phyloP scores from a whole-genome alignment of 2,113 vertebrate species.

The Promerops cafer region DNA sequence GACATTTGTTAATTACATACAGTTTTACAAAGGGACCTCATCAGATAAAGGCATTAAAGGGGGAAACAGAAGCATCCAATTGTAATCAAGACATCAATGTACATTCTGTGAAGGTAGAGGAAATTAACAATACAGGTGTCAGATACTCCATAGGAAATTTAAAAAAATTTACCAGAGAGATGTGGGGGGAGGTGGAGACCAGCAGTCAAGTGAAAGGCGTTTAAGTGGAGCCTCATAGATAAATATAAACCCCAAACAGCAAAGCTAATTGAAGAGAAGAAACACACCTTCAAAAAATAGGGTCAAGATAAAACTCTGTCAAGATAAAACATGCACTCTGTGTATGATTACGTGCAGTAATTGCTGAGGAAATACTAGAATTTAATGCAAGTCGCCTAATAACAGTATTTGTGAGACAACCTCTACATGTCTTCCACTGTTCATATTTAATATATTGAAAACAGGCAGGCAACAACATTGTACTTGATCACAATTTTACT shows the following conservation, averaged over 20 bases:
- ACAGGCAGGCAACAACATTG: background rate
- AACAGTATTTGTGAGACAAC: background rate
- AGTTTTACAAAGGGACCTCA: background rate
- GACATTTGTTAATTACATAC: constrained; percentile 37
- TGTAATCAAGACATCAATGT: background rate
- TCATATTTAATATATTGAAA: background rate
- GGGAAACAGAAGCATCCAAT: background rate
- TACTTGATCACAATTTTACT: background rate
- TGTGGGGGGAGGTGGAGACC: fast-evolving
- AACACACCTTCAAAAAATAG: background rate
- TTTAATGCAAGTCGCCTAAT: background rate
- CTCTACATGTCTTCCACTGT: background rate
- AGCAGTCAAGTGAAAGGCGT: background rate
- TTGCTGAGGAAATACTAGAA: background rate
- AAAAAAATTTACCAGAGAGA: fast-evolving
- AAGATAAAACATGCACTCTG: background rate
- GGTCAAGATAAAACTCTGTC: background rate
- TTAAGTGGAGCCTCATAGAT: background rate
- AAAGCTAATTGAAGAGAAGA: background rate
- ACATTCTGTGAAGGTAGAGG: background rate
- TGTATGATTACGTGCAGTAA: background rate
- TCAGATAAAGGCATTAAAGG: background rate
- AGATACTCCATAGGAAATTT: background rate
- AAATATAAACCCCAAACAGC: background rate
- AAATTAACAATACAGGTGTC: background rate